Evolutionary conservation across 2,888 invertebrate species (phyloP), one percentile per base, ranked within the genome.

Genomic region (Laothoe populi): DNA sequence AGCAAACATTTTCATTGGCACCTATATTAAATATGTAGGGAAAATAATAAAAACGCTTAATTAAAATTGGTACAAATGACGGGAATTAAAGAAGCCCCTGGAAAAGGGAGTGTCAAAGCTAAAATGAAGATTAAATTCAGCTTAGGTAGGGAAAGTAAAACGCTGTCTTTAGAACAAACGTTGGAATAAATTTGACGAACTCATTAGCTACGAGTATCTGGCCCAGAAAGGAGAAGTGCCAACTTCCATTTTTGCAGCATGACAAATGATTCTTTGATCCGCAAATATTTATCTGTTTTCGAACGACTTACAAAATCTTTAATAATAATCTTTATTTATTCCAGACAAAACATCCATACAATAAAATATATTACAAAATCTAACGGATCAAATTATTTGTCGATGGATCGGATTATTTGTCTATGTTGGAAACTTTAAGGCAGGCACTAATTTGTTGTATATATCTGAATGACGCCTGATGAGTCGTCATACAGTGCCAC

Each of bases 51-150:
- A 48, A 24, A 11, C n/a, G 19, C n/a, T 2, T 21, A 16, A 16
- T 44, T 16, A 44, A n/a, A 48, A 48, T 48, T 48, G 24, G 48
- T 26, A 48, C n/a, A 48, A 48, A 48, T 16, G 46, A 24, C 5
- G 23, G 4, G 5, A 48, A 48, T 48, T 48, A 48, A 16, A 48
- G 26, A n/a, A 48, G n/a, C 26, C 16, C n/a, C n/a, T 48, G n/a
- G n/a, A 23, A 48, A 48, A 11, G 24, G 4, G n/a, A 23, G 23
- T 11, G 26, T 7, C 24, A 7, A 16, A 48, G 26, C 48, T 48
- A n/a, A 48, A 48, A 48, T 48, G 24, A 48, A n/a, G n/a, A 48
- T 48, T 16, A 16, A 48, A 48, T 26, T 26, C 1, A 24, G 48
- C 26, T 26, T 16, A 26, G 48, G 7, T 10, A 26, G 8, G 5